phyloP scores from a whole-genome alignment of 1,140 invertebrate genomes.

The Littorina saxatilis region DNA sequence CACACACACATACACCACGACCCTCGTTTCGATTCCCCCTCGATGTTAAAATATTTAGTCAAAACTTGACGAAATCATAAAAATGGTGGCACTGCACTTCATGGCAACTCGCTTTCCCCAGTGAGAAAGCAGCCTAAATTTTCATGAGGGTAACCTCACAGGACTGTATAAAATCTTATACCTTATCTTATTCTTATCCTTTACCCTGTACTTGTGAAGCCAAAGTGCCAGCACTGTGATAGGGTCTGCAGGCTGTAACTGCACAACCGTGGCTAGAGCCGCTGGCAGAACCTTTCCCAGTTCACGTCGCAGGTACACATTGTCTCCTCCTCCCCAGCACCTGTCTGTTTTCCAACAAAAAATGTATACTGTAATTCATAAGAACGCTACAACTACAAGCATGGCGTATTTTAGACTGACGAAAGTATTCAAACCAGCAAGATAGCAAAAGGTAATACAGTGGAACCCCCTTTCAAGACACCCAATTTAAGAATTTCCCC shows the following conservation, averaged over 20 bases:
- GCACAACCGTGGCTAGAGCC: not conserved
- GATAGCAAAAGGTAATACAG: too few relatives aligned
- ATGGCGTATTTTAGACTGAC: not conserved
- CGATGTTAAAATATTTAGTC: too few relatives aligned
- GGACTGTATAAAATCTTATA: not conserved
- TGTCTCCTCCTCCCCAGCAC: not conserved
- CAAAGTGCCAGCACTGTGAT: conserved; percentile 17
- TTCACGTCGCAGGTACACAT: not conserved
- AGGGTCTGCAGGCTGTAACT: conserved; percentile 12
- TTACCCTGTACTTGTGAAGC: conserved; percentile 29
- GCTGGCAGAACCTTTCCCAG: not conserved
- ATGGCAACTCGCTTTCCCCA: too few relatives aligned
- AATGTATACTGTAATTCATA: not conserved
- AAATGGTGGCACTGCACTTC: too few relatives aligned
- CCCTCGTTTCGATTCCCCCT: too few relatives aligned
- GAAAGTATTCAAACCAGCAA: too few relatives aligned
- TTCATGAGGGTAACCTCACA: too few relatives aligned
- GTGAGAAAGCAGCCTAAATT: too few relatives aligned
- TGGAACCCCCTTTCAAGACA: too few relatives aligned
- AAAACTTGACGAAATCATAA: too few relatives aligned
- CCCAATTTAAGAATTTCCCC: too few relatives aligned
- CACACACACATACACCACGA: too few relatives aligned
- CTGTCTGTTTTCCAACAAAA: not conserved
- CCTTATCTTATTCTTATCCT: not conserved
- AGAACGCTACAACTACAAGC: not conserved